phyloP scores from a whole-genome alignment of 92 coral and sea anemone genomes.

The Epizoanthus ramosus region DNA sequence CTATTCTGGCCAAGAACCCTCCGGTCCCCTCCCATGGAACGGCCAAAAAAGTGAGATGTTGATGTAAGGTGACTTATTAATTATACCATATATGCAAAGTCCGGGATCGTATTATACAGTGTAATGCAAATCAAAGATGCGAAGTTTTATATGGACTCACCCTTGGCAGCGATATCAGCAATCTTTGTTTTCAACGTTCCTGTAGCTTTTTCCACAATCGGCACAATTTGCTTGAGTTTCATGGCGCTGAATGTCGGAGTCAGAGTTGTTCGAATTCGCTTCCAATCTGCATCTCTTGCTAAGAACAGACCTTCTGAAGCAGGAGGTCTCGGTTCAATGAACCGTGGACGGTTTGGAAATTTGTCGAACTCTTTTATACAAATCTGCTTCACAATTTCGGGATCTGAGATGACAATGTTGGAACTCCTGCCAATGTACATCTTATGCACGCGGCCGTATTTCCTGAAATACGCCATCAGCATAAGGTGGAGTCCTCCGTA shows the following conservation, averaged over 20 bases:
- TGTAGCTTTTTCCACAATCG: constrained; percentile 60
- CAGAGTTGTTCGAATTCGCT: constrained; percentile 67
- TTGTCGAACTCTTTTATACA: constrained; percentile 76
- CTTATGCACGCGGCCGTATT: constrained; percentile 75
- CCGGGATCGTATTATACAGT: too few relatives aligned
- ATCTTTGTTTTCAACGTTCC: constrained; percentile 53
- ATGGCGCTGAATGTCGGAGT: constrained; percentile 76
- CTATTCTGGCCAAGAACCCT: too few relatives aligned
- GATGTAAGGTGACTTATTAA: too few relatives aligned
- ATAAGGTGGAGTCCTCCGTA: constrained; percentile 78
- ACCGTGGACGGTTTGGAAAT: constrained; percentile 71
- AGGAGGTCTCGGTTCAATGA: constrained; percentile 66
- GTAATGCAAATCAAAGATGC: too few relatives aligned
- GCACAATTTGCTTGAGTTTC: constrained; percentile 74
- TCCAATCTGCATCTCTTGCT: constrained; percentile 68
- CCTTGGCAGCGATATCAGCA: constrained; percentile 55
- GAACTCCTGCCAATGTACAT: constrained; percentile 65
- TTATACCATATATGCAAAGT: too few relatives aligned
- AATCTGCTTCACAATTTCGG: constrained; percentile 75
- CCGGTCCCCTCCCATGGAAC: too few relatives aligned
- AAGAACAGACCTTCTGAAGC: constrained; percentile 39
- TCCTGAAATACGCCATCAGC: constrained; percentile 66
- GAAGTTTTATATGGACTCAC: constrained; percentile 26
- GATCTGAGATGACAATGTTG: constrained; percentile 60
- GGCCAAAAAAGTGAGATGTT: too few relatives aligned